Evolutionary conservation across 2,888 invertebrate species (phyloP), one percentile per base, ranked within the genome.

Genomic region (Limnephilus marmoratus): DNA sequence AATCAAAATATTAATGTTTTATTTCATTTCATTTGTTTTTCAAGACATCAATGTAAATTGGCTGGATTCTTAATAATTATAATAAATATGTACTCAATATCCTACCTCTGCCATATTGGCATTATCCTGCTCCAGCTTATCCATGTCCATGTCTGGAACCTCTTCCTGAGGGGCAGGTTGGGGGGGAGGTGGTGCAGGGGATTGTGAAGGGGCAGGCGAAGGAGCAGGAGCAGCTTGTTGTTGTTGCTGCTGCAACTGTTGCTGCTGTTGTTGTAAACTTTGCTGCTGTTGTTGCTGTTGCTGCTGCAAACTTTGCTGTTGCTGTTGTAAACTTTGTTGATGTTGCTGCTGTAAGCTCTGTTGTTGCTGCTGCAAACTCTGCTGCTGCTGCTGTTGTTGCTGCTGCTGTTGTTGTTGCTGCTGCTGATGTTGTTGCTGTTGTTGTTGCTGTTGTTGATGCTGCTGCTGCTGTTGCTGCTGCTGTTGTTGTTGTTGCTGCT

Each of bases 81-180:
- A 68, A 90, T 24, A 37, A 81, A 82, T 82, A 31, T 81, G 81
- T n/a, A 82, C n/a, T 53, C 5, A 53, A 31, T 81, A 81, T 45
- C 80, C 92, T 90, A 96, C 96, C 95, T 96, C 96, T 93, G 96
- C 96, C 94, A 96, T 96, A 93, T 96, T 96, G 9, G 95, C 95
- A 11, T 95, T 94, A 91, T 96, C 96, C 93, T 96, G 96, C 94
- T 96, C 96, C 7, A 96, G 94, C 94, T 96, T 96, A 31, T 94
- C 94, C 15, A 94, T 94, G 93, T 96, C 96, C 96, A 96, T 96
- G 86, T 96, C 96, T 7, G 95, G 96, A 94, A 96, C 96, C 85
- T 96, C 96, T 96, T 93, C 93, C n/a, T 81, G 68, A 82, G 31
- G 49, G 91, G 85, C 11, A 34, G 80, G 37, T 68, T 81, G 45